These are phyloP conservation scores for Chirona hameri DNA, from an alignment of 2,888 invertebrate genomes.

Conservation along the genomic window DNA sequence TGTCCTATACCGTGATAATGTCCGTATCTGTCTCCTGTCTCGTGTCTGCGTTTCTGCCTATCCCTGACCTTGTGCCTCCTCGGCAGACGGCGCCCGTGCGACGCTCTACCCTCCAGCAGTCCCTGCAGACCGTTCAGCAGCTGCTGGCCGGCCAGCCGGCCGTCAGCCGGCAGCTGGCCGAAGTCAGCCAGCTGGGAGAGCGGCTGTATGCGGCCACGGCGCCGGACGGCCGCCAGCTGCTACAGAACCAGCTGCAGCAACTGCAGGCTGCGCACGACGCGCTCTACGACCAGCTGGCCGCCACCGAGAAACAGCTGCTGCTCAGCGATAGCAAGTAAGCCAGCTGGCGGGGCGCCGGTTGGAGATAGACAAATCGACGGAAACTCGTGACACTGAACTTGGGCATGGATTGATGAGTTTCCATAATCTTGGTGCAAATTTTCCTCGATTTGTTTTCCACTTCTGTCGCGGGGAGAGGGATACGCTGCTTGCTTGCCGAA, in stretches of 20 bases:
- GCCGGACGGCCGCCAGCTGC: constrained; percentile 77
- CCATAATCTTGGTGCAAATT: too few relatives aligned
- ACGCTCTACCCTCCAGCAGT: constrained; percentile 60
- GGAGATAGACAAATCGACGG: too few relatives aligned
- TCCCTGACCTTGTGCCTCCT: constrained; percentile 29
- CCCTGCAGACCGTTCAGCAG: constrained; percentile 67
- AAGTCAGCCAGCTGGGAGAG: constrained; percentile 81
- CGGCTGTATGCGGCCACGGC: constrained; percentile 82
- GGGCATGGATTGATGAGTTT: too few relatives aligned
- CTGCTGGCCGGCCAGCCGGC: constrained; percentile 69
- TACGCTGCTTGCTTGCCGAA: too few relatives aligned
- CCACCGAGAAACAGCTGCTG: constrained; percentile 73
- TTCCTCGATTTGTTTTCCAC: too few relatives aligned
- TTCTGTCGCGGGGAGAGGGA: too few relatives aligned
- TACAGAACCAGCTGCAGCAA: constrained; percentile 76
- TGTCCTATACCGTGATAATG: too few relatives aligned
- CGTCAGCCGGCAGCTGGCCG: constrained; percentile 71
- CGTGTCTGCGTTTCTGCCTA: too few relatives aligned
- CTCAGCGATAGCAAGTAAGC: constrained; percentile 52
- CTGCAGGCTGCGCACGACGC: constrained; percentile 76
- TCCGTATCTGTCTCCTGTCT: too few relatives aligned
- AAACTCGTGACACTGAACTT: too few relatives aligned
- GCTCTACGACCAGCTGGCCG: constrained; percentile 73
- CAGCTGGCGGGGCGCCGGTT: background rate
- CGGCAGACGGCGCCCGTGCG: constrained; percentile 30